These are phyloP conservation scores for Drosophila monieri DNA, from an alignment of 2,888 invertebrate genomes.

Conservation along the genomic window DNA sequence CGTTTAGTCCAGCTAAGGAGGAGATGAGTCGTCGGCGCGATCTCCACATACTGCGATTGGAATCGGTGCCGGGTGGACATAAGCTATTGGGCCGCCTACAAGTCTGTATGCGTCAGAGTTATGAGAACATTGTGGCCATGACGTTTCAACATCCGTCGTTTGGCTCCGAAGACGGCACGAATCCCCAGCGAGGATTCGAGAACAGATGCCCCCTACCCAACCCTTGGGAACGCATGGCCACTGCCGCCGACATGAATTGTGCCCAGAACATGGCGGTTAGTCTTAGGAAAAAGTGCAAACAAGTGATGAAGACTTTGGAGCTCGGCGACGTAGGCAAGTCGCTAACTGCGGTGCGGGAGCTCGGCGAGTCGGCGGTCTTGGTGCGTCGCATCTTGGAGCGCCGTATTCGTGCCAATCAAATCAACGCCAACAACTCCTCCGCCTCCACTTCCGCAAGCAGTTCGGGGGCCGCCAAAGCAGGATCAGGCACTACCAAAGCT, in stretches of 20 bases:
- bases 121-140: constrained; percentile 60
- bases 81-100: constrained; percentile 23
- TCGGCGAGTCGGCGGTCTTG: constrained; percentile 20
- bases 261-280: not conserved
- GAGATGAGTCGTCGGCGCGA: constrained; percentile 58
- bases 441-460: not conserved
- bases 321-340: constrained; percentile 21
- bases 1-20: constrained; percentile 51
- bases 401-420: not conserved
- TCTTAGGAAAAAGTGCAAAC: constrained; percentile 13
- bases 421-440: not conserved
- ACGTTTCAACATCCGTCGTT: constrained; percentile 22
- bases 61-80: constrained; percentile 49
- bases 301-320: constrained; percentile 29
- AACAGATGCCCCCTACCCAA: constrained; percentile 64
- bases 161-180: not conserved
- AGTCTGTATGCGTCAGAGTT: constrained; percentile 26
- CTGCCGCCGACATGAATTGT: not conserved
- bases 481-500: not conserved
- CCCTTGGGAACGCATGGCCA: constrained; percentile 46
- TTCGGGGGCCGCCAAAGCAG: too few species aligned
- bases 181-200: constrained; percentile 60
- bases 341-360: not conserved
- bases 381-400: constrained; percentile 18
- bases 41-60: constrained; percentile 53